A percentile compares a stretch with the other conserved stretches of the same genome.
Conservation (phyloP, 1,140 invertebrate species). For the Meloidogyne hapla region DNA sequence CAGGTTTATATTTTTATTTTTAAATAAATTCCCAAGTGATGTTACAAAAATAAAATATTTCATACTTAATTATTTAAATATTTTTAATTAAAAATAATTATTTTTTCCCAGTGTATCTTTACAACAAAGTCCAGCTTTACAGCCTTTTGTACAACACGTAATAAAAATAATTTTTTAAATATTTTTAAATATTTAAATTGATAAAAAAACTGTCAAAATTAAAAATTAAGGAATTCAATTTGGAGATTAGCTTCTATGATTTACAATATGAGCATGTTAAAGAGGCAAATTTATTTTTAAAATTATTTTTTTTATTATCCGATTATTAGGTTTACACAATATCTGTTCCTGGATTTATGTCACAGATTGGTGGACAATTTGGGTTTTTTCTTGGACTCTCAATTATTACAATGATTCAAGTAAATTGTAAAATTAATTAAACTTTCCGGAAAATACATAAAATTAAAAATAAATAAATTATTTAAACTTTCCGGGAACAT, state of each 20-base stretch:
- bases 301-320: neutral
- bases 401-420: slow-evolving; percentile 63
- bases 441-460: no score
- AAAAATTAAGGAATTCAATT: slow-evolving; percentile 20
- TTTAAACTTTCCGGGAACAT: no score
- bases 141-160: slow-evolving; percentile 47
- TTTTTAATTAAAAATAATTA: neutral
- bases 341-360: slow-evolving; percentile 59
- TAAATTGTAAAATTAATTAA: slow-evolving; percentile 52
- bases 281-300: slow-evolving; percentile 39
- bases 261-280: slow-evolving; percentile 57
- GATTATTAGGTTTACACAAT: slow-evolving; percentile 38
- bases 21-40: neutral
- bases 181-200: neutral
- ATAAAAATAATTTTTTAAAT: neutral
- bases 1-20: slow-evolving; percentile 18
- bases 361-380: slow-evolving; percentile 60
- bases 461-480: no score
- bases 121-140: slow-evolving; percentile 53
- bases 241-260: slow-evolving; percentile 24
- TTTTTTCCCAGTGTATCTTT: slow-evolving; percentile 38
- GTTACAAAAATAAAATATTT: neutral
- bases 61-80: neutral
- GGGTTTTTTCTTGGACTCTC: slow-evolving; percentile 61
- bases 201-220: neutral